phyloP scores from a whole-genome alignment of 2,888 invertebrate genomes.

The Andrena trimmerana region DNA sequence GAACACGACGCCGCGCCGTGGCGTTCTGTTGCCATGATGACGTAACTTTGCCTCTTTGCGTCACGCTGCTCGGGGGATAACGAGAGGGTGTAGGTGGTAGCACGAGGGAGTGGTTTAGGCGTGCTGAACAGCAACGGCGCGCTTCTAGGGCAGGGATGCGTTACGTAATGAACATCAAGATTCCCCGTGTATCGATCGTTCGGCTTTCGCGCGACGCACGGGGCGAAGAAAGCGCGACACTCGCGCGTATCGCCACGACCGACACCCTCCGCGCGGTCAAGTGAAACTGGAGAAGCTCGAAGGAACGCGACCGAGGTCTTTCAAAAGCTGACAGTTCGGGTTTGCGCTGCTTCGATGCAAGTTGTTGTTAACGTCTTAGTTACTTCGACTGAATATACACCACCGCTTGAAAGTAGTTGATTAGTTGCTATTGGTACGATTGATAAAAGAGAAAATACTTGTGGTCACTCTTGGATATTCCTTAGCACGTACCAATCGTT shows the following conservation, averaged over 20 bases:
- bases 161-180: slow-evolving; percentile 69
- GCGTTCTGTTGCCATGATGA: slow-evolving; percentile 76
- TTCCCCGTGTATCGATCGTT: slow-evolving; percentile 60
- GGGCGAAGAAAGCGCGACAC: slow-evolving; percentile 22
- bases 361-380: too few relatives aligned
- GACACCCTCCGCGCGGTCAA: neutral
- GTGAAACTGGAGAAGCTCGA: neutral
- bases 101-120: slow-evolving; percentile 55
- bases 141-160: slow-evolving; percentile 64
- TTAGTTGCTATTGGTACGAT: too few relatives aligned
- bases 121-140: slow-evolving; percentile 36
- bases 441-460: too few relatives aligned
- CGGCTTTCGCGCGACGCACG: slow-evolving; percentile 36
- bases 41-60: slow-evolving; percentile 82
- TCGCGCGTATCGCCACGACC: neutral
- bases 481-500: too few relatives aligned
- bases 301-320: neutral
- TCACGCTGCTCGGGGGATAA: slow-evolving; percentile 71
- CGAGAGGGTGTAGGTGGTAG: slow-evolving; percentile 35
- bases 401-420: too few relatives aligned
- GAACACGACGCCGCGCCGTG: slow-evolving; percentile 66
- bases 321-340: neutral
- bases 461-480: too few relatives aligned
- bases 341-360: too few relatives aligned
- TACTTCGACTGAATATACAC: too few relatives aligned